A percentile compares a stretch with the other conserved stretches of the same genome.
Conservation (phyloP, 2,888 invertebrate species). For the Microctonus aethiopoides region DNA sequence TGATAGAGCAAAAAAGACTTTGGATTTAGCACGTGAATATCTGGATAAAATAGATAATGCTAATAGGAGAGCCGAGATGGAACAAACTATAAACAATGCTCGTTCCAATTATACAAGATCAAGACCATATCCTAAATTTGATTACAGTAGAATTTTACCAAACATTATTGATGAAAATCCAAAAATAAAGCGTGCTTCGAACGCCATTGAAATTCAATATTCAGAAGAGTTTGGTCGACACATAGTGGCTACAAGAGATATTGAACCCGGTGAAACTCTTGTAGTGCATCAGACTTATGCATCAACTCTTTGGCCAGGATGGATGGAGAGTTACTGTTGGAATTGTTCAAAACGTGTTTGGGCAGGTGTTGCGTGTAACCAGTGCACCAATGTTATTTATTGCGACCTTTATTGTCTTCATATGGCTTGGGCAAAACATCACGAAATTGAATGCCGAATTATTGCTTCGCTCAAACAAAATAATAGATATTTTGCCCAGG, state of each 20-base stretch:
- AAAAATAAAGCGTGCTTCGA: conserved; percentile 72
- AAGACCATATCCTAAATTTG: not conserved
- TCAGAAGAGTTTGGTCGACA: conserved; percentile 76
- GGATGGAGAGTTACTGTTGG: conserved; percentile 74
- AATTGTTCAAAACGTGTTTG: conserved; percentile 74
- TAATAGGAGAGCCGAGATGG: no score
- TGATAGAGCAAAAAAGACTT: not conserved
- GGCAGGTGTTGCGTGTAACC: conserved; percentile 74
- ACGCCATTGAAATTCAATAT: conserved; percentile 72
- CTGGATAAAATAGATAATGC: no score
- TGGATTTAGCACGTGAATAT: not conserved
- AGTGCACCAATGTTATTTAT: conserved; percentile 75
- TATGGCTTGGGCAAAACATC: conserved; percentile 73
- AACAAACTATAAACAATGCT: no score
- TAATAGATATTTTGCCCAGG: no score
- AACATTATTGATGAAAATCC: conserved; percentile 20
- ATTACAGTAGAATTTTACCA: not conserved
- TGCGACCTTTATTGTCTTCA: conserved; percentile 75
- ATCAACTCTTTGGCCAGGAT: conserved; percentile 70
- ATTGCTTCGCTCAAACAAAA: not conserved
- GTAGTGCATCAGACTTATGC: conserved; percentile 82
- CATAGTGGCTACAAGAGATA: conserved; percentile 75
- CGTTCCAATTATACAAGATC: no score
- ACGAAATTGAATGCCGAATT: conserved; percentile 4
- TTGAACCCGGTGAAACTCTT: conserved; percentile 80